Percentiles rank a stretch among this genome's conserved stretches.
phyloP scores from a whole-genome alignment of 2,888 invertebrate genomes.

The Lasioglossum leucozonium region DNA sequence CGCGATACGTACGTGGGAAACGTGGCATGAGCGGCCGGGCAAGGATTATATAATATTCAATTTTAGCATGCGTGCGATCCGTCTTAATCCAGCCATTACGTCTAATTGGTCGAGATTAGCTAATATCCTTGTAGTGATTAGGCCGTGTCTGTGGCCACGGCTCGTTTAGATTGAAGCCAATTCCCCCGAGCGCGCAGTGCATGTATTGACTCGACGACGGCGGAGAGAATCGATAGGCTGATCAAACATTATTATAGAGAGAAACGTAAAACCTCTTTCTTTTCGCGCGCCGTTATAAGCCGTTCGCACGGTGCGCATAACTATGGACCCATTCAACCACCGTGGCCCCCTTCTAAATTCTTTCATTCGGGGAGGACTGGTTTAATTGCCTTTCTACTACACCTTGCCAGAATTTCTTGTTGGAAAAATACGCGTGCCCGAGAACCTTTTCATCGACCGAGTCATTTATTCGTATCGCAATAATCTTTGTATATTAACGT shows the following conservation, averaged over 20 bases:
- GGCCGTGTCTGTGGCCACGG: slow-evolving; percentile 71
- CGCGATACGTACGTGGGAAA: slow-evolving; percentile 71
- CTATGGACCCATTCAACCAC: slow-evolving; percentile 4
- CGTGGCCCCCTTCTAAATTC: neutral
- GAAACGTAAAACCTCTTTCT: slow-evolving; percentile 45
- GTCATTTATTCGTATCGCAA: neutral
- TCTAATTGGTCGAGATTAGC: slow-evolving; percentile 78
- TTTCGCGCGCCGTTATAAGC: slow-evolving; percentile 29
- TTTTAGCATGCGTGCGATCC: slow-evolving; percentile 75
- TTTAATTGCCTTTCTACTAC: slow-evolving; percentile 12
- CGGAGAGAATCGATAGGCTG: slow-evolving; percentile 61
- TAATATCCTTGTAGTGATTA: slow-evolving; percentile 76
- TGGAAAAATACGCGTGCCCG: neutral
- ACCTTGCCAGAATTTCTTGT: neutral
- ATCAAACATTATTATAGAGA: slow-evolving; percentile 58
- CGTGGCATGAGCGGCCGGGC: slow-evolving; percentile 50
- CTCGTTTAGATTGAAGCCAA: slow-evolving; percentile 74
- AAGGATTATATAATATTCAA: slow-evolving; percentile 77
- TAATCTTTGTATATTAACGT: neutral
- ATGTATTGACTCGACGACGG: slow-evolving; percentile 43
- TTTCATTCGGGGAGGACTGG: neutral
- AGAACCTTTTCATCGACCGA: neutral
- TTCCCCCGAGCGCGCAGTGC: slow-evolving; percentile 68
- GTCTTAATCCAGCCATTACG: slow-evolving; percentile 77
- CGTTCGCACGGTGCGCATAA: slow-evolving; percentile 23